Percentiles rank a stretch among this genome's conserved stretches.
Conservation (phyloP, 35 echinoderm and acorn worm species). For the Ophioderma brevispina region DNA sequence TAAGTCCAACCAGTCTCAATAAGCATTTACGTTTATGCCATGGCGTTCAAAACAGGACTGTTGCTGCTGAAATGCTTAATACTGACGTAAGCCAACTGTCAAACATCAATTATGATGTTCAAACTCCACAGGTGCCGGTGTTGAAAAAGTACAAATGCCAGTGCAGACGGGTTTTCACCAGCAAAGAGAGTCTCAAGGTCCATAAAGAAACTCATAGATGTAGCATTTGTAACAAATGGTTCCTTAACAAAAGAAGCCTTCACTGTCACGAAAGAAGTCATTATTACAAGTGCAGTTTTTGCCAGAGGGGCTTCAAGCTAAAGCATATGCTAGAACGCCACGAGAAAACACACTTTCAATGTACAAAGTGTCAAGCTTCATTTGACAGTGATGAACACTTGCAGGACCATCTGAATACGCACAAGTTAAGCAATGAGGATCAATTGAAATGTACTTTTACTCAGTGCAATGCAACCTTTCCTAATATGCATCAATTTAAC, state of each 20-base stretch:
- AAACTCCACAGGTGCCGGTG: too few relatives aligned
- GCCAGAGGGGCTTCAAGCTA: neutral
- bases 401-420: neutral
- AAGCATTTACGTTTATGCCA: neutral
- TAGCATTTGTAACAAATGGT: neutral
- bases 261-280: neutral
- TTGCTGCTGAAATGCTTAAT: neutral
- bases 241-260: neutral
- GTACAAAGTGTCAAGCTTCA: neutral
- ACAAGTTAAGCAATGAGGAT: neutral
- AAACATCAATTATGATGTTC: too few relatives aligned
- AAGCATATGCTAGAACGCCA: neutral
- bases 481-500: neutral
- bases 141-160: neutral
- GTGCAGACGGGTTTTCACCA: neutral
- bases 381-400: neutral
- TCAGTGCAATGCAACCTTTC: neutral
- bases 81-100: neutral
- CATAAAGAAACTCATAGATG: neutral
- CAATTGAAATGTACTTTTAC: neutral
- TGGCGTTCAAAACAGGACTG: neutral
- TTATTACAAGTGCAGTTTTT: neutral
- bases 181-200: neutral
- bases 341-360: neutral
- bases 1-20: too few relatives aligned